Percentiles rank a stretch among this genome's conserved stretches.
phyloP scores from a whole-genome alignment of 1,140 invertebrate species.

The Zeugodacus cucurbitae region DNA sequence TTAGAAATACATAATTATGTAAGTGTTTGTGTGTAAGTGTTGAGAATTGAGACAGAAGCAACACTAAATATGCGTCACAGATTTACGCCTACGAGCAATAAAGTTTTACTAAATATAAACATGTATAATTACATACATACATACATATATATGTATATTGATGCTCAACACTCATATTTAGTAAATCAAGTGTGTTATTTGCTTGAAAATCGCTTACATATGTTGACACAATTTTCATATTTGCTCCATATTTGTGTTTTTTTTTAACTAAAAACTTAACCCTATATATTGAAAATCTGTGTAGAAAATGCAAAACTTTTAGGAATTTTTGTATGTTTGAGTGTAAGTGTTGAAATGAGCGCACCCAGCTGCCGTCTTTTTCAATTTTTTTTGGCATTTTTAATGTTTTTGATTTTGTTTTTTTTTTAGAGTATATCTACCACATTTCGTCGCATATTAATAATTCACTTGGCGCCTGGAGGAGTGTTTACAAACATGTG shows the following conservation, averaged over 20 bases:
- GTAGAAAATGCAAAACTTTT: not conserved
- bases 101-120: not conserved
- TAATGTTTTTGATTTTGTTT: no score
- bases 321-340: not conserved
- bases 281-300: not conserved
- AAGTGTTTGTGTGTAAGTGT: not conserved
- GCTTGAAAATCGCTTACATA: slow-evolving; percentile 15
- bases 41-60: not conserved
- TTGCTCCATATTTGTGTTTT: not conserved
- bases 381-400: not conserved
- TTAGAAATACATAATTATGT: not conserved
- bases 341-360: not conserved
- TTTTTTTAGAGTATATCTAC: not conserved
- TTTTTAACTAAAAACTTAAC: not conserved
- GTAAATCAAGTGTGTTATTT: slow-evolving; percentile 29
- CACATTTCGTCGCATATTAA: not conserved
- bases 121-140: not conserved
- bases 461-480: not conserved
- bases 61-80: slow-evolving; percentile 26
- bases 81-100: not conserved
- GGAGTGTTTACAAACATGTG: slow-evolving; percentile 23
- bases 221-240: slow-evolving; percentile 35
- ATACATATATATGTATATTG: not conserved
- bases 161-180: not conserved
- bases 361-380: not conserved